Base-by-base conservation (phyloP, 2,888 invertebrate species). In the Bugulina stolonifera region DNA sequence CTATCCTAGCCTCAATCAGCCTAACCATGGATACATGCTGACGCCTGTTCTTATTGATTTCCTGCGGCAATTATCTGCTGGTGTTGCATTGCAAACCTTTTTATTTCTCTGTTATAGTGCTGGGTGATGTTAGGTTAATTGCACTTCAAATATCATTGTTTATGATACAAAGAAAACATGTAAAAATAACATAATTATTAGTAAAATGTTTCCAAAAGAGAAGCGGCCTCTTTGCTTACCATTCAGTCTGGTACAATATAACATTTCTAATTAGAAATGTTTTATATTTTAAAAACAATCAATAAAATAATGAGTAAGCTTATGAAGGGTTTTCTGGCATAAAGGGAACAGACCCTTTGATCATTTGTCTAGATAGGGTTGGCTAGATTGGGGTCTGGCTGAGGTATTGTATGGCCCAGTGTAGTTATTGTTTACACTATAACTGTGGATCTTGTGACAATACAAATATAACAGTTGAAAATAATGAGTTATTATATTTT, bases 401-500 rank as follows among this genome's bases (percentile, higher is more conserved):
- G n/a, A n/a, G n/a, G n/a, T n/a, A n/a, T n/a, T n/a, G n/a, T n/a
- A n/a, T n/a, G n/a, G n/a, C n/a, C n/a, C n/a, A n/a, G n/a, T n/a
- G n/a, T n/a, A n/a, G n/a, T n/a, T n/a, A n/a, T n/a, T n/a, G n/a
- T n/a, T n/a, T n/a, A n/a, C n/a, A n/a, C n/a, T n/a, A n/a, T n/a
- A n/a, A n/a, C n/a, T n/a, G n/a, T n/a, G n/a, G n/a, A n/a, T n/a
- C n/a, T n/a, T 18, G 43, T 25, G 5, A 64, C 64, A 64, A 64
- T 32, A 27, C 64, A 25, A 32, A 27, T 14, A 64, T 25, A 64
- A 64, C 64, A 32, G 5, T 14, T 10, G 25, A 2, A 29, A 34
- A 14, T 64, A 64, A 64, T 64, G 64, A 64, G 64, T 27, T 64
- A 64, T 64, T 64, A 29, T 27, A 18, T 64, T 29, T 3, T 64